Conservation (phyloP, 2,797 vertebrate genomes). For the Darevskia mixta region DNA sequence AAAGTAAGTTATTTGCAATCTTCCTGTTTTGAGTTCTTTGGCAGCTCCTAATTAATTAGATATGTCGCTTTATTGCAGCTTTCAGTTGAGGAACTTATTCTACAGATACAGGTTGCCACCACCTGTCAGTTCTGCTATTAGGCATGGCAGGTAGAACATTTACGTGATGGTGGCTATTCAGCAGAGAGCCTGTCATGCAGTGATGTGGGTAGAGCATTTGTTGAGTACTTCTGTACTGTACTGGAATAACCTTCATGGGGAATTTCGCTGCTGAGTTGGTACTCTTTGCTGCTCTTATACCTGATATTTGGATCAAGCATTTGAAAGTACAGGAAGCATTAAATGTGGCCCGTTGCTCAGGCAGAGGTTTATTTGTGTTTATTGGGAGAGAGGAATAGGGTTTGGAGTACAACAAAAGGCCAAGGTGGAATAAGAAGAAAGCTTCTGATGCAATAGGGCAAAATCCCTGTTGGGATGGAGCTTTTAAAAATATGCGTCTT, state of each 20-base stretch:
- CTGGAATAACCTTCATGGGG: neutral
- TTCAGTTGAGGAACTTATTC: neutral
- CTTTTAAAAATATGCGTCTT: neutral
- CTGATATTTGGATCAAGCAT: neutral
- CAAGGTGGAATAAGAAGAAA: neutral
- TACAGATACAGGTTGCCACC: neutral
- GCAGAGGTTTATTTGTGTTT: neutral
- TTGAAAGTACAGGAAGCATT: neutral
- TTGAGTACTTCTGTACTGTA: neutral
- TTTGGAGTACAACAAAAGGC: neutral
- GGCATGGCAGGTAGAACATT: neutral
- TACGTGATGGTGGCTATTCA: neutral
- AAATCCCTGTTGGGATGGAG: neutral
- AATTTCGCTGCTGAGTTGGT: too few relatives aligned
- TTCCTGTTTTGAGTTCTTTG: neutral
- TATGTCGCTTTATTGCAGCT: neutral
- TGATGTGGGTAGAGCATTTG: neutral
- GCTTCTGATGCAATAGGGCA: neutral
- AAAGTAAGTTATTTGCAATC: too few relatives aligned
- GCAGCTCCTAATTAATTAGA: neutral
- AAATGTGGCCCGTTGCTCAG: neutral
- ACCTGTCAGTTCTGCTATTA: neutral
- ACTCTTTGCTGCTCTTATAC: neutral
- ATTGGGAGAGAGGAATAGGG: neutral
- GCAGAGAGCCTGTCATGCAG: neutral